These are phyloP conservation scores for Gnatocerus cornutus DNA, from an alignment of 2,888 invertebrate species.

Conservation along the genomic window DNA sequence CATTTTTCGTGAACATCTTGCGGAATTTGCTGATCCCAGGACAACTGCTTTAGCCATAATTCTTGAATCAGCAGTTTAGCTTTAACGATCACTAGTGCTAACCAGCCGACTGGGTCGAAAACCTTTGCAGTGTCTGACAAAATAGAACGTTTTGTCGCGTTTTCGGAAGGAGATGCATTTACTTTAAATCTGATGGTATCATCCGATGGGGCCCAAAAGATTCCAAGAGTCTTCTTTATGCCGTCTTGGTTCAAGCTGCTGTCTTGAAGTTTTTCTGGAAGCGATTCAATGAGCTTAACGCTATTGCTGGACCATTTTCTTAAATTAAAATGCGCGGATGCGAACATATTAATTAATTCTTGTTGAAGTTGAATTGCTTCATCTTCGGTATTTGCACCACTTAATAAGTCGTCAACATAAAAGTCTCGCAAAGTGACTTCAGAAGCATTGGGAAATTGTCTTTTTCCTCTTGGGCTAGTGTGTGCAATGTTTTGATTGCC, in stretches of 20 bases:
- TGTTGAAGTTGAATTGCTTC: constrained; percentile 30
- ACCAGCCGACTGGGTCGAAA: constrained; percentile 55
- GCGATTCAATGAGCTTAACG: too few relatives aligned
- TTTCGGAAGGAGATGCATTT: neutral
- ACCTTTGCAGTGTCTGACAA: constrained; percentile 50
- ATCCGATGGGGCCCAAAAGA: too few relatives aligned
- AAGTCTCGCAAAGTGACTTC: constrained; percentile 48
- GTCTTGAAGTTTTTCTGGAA: neutral
- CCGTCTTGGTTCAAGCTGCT: constrained; percentile 36
- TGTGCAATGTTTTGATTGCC: too few relatives aligned
- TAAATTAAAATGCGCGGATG: too few relatives aligned
- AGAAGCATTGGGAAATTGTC: constrained; percentile 46
- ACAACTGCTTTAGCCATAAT: constrained; percentile 43
- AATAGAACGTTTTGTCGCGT: constrained; percentile 49
- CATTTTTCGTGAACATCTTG: constrained; percentile 24
- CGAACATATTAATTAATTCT: constrained; percentile 25
- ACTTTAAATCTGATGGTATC: constrained; percentile 42
- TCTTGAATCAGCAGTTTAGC: constrained; percentile 56
- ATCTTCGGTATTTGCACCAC: constrained; percentile 37
- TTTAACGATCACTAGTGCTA: constrained; percentile 49
- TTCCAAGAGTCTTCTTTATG: constrained; percentile 30
- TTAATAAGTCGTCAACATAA: too few relatives aligned
- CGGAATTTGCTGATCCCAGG: too few relatives aligned
- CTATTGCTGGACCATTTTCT: too few relatives aligned
- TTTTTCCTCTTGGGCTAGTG: constrained; percentile 48